Evolutionary conservation across 2,888 invertebrate species (phyloP).

Genomic region (Drosophila emarginata): DNA sequence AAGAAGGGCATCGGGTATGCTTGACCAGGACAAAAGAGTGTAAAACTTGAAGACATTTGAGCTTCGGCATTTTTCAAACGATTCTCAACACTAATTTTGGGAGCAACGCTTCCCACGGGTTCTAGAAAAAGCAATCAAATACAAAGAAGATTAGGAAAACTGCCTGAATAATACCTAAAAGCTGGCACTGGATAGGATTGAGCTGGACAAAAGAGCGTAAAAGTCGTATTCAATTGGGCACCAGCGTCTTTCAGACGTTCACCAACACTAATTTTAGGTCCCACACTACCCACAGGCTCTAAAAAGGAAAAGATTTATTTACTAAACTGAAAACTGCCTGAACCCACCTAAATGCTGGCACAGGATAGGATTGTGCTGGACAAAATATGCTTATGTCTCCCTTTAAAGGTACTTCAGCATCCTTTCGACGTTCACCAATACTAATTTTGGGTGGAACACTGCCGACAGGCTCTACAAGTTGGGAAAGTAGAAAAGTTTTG

Average conservation of each 20-base stretch:
- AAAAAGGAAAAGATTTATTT: slow-evolving; percentile 16
- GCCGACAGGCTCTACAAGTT: slow-evolving; percentile 84
- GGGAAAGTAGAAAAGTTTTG: background rate
- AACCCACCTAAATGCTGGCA: slow-evolving; percentile 87
- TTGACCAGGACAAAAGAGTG: slow-evolving; percentile 89
- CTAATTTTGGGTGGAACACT: slow-evolving; percentile 84
- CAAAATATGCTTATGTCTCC: slow-evolving; percentile 87
- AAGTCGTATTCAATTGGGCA: slow-evolving; percentile 83
- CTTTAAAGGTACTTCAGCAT: slow-evolving; percentile 81
- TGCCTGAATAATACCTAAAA: slow-evolving; percentile 85
- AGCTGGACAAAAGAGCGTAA: slow-evolving; percentile 88
- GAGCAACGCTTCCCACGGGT: slow-evolving; percentile 84
- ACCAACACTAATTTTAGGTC: slow-evolving; percentile 87
- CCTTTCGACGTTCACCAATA: slow-evolving; percentile 85
- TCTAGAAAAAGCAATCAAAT: slow-evolving; percentile 79
- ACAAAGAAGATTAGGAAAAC: slow-evolving; percentile 11
- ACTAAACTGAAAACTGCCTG: slow-evolving; percentile 84
- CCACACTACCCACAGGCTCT: slow-evolving; percentile 84
- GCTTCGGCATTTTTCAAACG: slow-evolving; percentile 85
- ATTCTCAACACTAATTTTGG: slow-evolving; percentile 84
- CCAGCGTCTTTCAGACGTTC: slow-evolving; percentile 85
- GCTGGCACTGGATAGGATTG: slow-evolving; percentile 89
- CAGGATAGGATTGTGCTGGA: slow-evolving; percentile 89
- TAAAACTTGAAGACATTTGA: slow-evolving; percentile 82
- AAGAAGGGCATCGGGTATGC: slow-evolving; percentile 87